Percentiles rank a stretch among this genome's conserved stretches.
These are phyloP conservation scores for Zoanthus sociatus DNA, from an alignment of 92 coral and sea anemone species.

Conservation along the genomic window DNA sequence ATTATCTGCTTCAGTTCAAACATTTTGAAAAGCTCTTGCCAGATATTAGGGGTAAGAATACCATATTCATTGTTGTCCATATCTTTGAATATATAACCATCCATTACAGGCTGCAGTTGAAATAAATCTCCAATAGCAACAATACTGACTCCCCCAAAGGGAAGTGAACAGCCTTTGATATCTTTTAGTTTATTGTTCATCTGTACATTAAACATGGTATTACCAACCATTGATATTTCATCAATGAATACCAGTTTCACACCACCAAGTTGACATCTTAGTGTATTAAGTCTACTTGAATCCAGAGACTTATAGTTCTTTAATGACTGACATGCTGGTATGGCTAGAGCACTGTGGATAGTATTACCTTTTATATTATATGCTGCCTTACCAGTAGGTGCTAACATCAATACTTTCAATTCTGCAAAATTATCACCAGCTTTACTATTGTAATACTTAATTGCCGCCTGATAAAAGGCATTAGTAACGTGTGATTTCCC, in stretches of 20 bases:
- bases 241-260: too few relatives aligned
- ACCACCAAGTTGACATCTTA: too few relatives aligned
- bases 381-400: not conserved
- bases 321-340: too few relatives aligned
- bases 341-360: too few relatives aligned
- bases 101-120: not conserved
- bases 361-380: too few relatives aligned
- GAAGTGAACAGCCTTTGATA: conserved; percentile 8
- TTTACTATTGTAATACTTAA: conserved; percentile 4
- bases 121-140: not conserved
- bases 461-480: conserved; percentile 5
- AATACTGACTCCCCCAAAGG: conserved; percentile 9
- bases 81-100: not conserved
- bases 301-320: too few relatives aligned
- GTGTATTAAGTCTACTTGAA: too few relatives aligned
- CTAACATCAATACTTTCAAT: not conserved
- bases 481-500: conserved; percentile 8
- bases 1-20: conserved; percentile 6
- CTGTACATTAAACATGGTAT: too few relatives aligned
- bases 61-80: conserved; percentile 1
- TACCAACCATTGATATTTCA: too few relatives aligned
- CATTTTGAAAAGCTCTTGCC: conserved; percentile 1
- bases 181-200: not conserved
- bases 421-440: conserved; percentile 5
- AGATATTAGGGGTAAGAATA: conserved; percentile 6